Percentiles rank a stretch among this genome's conserved stretches.
These are phyloP conservation scores for Rallus limicola DNA, from an alignment of 2,113 vertebrate species.

Conservation along the genomic window DNA sequence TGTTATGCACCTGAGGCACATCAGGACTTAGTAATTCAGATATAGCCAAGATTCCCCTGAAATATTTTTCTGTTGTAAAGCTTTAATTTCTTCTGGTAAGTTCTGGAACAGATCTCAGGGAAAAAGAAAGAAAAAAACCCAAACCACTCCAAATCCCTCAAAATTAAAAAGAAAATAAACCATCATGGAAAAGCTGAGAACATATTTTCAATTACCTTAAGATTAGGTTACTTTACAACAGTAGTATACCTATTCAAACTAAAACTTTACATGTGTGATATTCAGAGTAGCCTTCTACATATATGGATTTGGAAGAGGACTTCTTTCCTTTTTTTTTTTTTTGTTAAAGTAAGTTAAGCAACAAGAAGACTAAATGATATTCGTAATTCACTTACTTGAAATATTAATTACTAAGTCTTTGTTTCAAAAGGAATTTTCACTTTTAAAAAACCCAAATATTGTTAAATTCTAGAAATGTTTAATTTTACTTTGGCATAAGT, in stretches of 20 bases:
- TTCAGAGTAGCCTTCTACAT: neutral
- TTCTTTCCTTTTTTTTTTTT: neutral
- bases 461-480: neutral
- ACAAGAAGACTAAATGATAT: neutral
- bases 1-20: neutral
- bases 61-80: neutral
- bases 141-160: fast-evolving
- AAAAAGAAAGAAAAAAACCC: neutral
- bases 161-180: neutral
- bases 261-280: neutral
- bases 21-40: neutral
- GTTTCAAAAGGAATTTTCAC: neutral
- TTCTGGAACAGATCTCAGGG: neutral
- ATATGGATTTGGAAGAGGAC: neutral
- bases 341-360: neutral
- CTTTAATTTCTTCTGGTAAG: neutral
- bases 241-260: neutral
- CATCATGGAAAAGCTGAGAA: neutral
- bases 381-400: neutral
- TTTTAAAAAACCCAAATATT: neutral
- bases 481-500: neutral
- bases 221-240: neutral
- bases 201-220: neutral
- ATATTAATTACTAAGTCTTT: neutral
- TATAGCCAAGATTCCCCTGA: neutral